Evolutionary conservation across 2,113 vertebrate species (phyloP), one percentile per base, ranked within the genome.

Genomic region (Bostrychus sinensis): DNA sequence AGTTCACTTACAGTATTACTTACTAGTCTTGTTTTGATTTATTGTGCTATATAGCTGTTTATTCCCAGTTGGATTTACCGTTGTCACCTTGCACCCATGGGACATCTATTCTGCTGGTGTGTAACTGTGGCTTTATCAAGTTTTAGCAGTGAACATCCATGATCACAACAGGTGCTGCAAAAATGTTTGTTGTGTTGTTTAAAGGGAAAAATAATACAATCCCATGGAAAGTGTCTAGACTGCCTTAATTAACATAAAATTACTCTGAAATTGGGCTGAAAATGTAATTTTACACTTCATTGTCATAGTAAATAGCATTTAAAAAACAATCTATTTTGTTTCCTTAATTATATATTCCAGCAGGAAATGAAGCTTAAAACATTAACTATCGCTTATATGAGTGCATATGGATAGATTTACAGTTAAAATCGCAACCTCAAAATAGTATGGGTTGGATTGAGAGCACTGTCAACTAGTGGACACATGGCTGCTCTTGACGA

Each of bases 41-140:
- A n/a, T n/a, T n/a, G n/a, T n/a, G n/a, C n/a, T n/a, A n/a, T n/a
- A n/a, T n/a, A n/a, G n/a, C n/a, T n/a, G n/a, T n/a, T n/a, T n/a
- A n/a, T n/a, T n/a, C n/a, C n/a, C n/a, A n/a, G n/a, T n/a, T n/a
- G n/a, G n/a, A n/a, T n/a, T n/a, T n/a, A n/a, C n/a, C n/a, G n/a
- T n/a, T n/a, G n/a, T 86, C 70, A 82, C 77, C 72, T 68, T 26
- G 50, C 39, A 65, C 46, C 59, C 20, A 4, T 28, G 63, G 48
- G 41, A 72, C 41, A 42, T 38, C 20, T 42, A 63, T 41, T 43
- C 25, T 0, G 10, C 39, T 19, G 23, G 58, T 58, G 43, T 41
- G 61, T 70, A 55, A 28, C 58, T 4, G 23, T 5, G 43, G 42
- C 64, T 62, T 72, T 36, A 62, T 7, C 8, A 26, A 57, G 28